phyloP scores from a whole-genome alignment of 2,113 vertebrate genomes.

The Datnioides undecimradiatus region DNA sequence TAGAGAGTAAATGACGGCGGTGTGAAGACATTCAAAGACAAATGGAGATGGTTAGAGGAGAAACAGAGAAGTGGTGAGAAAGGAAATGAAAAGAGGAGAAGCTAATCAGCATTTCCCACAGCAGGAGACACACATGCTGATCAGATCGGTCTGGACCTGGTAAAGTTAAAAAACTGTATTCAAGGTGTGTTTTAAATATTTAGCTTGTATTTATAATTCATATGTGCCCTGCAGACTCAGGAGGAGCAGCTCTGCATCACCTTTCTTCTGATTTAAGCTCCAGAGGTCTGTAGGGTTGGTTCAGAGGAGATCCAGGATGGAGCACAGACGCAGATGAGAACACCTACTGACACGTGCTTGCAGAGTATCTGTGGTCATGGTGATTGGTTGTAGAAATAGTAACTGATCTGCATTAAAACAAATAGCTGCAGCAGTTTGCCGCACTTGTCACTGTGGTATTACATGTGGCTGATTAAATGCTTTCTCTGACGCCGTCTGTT shows the following conservation, averaged over 20 bases:
- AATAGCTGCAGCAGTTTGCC: too few relatives aligned
- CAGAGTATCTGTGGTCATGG: too few relatives aligned
- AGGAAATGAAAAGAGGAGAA: background rate
- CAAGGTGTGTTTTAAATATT: constrained; percentile 3
- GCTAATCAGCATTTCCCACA: background rate
- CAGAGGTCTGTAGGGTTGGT: too few relatives aligned
- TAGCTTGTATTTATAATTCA: background rate
- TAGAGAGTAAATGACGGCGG: background rate
- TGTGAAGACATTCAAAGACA: background rate
- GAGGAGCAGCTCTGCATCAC: too few relatives aligned
- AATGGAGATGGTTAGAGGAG: background rate
- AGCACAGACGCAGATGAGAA: too few relatives aligned
- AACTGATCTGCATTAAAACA: too few relatives aligned
- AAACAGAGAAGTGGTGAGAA: background rate
- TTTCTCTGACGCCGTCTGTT: too few relatives aligned
- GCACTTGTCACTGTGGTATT: too few relatives aligned
- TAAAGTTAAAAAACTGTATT: background rate
- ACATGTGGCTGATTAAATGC: too few relatives aligned
- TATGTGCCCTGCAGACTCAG: too few relatives aligned
- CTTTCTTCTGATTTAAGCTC: too few relatives aligned
- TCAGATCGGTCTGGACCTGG: background rate
- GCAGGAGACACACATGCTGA: too few relatives aligned
- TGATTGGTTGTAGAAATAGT: background rate
- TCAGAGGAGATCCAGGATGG: background rate
- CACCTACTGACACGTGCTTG: background rate